These are phyloP conservation scores for Artibeus jamaicensis DNA, from an alignment of 2,797 vertebrate species.

Conservation along the genomic window DNA sequence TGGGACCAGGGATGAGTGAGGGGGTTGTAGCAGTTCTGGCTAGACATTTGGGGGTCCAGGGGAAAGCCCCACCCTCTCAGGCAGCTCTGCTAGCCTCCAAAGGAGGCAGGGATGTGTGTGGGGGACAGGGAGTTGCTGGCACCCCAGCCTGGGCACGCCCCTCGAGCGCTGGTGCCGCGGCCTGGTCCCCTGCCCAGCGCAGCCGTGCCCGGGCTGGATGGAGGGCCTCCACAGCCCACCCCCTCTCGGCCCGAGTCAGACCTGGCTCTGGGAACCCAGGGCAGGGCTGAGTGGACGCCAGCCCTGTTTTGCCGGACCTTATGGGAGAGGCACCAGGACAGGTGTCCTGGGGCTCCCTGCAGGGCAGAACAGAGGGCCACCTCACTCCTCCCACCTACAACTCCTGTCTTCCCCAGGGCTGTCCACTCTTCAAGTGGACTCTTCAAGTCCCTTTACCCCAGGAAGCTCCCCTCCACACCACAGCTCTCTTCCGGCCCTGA, in stretches of 20 bases:
- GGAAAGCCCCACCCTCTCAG: neutral
- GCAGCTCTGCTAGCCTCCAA: neutral
- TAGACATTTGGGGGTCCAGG: neutral
- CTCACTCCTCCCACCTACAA: neutral
- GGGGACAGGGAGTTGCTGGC: neutral
- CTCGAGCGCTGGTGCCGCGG: neutral
- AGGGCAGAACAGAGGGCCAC: neutral
- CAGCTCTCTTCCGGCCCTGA: neutral
- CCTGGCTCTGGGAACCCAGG: neutral
- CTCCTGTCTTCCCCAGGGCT: neutral
- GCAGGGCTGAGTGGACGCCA: neutral
- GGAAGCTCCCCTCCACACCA: fast-evolving
- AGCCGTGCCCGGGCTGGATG: neutral
- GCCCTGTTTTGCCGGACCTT: neutral
- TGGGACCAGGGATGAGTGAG: fast-evolving
- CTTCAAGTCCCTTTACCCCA: too few species aligned
- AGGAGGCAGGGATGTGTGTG: neutral
- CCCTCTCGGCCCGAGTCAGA: neutral
- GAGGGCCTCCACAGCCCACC: neutral
- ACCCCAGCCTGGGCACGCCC: neutral
- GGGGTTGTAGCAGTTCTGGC: neutral
- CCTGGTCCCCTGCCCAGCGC: neutral
- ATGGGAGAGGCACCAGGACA: neutral
- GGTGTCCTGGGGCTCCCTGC: neutral
- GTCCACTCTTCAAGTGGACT: neutral